Conservation (phyloP, 2,797 vertebrate species). For the Aeoliscus strigatus region DNA sequence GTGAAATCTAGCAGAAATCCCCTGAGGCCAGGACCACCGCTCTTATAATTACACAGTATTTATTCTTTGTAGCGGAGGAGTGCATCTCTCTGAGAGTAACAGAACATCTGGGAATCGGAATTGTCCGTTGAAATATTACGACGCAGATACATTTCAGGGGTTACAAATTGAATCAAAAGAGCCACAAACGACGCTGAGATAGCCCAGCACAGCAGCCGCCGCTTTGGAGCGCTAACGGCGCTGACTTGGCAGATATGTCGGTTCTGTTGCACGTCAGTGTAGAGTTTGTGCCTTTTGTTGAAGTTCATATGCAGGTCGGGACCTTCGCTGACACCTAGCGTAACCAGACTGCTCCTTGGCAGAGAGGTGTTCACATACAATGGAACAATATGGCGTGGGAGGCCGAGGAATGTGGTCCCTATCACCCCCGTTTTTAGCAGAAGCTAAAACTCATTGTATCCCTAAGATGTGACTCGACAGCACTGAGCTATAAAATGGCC, state of each 20-base stretch:
- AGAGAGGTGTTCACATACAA: constrained; percentile 74
- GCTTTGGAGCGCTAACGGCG: no score
- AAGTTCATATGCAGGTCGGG: constrained; percentile 65
- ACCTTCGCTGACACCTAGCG: constrained; percentile 56
- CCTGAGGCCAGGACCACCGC: constrained; percentile 61
- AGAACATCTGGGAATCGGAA: no score
- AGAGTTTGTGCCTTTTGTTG: constrained; percentile 37
- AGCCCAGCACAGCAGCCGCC: no score
- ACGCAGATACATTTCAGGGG: no score
- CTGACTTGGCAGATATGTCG: constrained; percentile 30
- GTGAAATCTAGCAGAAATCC: constrained; percentile 64
- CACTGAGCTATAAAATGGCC: constrained; percentile 75
- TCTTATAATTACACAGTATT: constrained; percentile 70
- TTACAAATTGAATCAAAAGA: constrained; percentile 17
- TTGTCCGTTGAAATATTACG: no score
- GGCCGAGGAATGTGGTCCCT: constrained; percentile 73
- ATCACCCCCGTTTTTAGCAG: constrained; percentile 67
- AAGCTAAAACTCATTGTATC: constrained; percentile 75
- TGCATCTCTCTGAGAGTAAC: constrained; percentile 34
- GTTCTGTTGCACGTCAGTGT: constrained; percentile 5
- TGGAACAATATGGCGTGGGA: constrained; percentile 75
- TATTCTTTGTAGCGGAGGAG: constrained; percentile 44
- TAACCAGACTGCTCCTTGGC: constrained; percentile 43
- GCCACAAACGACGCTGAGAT: no score
- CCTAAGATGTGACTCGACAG: constrained; percentile 76